These are phyloP conservation scores for Alentia gelatinosa DNA, from an alignment of 2,888 invertebrate genomes.

Conservation along the genomic window DNA sequence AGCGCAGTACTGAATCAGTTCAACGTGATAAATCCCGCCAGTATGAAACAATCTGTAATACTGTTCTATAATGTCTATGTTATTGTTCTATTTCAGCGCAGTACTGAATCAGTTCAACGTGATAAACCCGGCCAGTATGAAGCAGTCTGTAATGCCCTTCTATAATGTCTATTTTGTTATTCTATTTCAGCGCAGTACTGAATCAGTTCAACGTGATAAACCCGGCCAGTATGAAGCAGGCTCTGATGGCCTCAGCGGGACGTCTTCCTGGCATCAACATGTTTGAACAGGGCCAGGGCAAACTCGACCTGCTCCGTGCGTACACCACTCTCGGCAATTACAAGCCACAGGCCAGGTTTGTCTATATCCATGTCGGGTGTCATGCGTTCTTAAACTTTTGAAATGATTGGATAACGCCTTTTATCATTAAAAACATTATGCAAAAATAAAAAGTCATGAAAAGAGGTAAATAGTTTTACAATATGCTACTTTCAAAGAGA, in stretches of 20 bases:
- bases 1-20: too few relatives aligned
- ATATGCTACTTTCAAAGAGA: too few relatives aligned
- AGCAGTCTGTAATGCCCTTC: constrained; percentile 95
- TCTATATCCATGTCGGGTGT: too few relatives aligned
- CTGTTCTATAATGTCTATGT: too few relatives aligned
- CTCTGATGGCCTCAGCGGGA: constrained; percentile 93
- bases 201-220: constrained; percentile 83
- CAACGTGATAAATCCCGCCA: too few relatives aligned
- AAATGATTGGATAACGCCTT: too few relatives aligned
- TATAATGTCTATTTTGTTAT: constrained; percentile 81
- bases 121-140: constrained; percentile 94
- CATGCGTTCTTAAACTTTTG: too few relatives aligned
- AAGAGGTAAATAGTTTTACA: too few relatives aligned
- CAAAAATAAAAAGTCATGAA: too few relatives aligned
- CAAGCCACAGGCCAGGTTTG: constrained; percentile 85
- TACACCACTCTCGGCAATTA: constrained; percentile 87
- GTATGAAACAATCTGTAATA: too few relatives aligned
- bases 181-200: constrained; percentile 80
- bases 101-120: constrained; percentile 80
- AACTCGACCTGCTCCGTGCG: constrained; percentile 93
- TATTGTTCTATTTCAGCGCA: constrained; percentile 76
- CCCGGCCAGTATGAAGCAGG: constrained; percentile 97
- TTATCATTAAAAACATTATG: too few relatives aligned
- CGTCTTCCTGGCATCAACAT: constrained; percentile 91
- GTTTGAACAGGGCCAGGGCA: constrained; percentile 98